A percentile compares a stretch with the other conserved stretches of the same genome.
phyloP scores from a whole-genome alignment of 2,888 invertebrate species.

The Nephrotoma appendiculata region DNA sequence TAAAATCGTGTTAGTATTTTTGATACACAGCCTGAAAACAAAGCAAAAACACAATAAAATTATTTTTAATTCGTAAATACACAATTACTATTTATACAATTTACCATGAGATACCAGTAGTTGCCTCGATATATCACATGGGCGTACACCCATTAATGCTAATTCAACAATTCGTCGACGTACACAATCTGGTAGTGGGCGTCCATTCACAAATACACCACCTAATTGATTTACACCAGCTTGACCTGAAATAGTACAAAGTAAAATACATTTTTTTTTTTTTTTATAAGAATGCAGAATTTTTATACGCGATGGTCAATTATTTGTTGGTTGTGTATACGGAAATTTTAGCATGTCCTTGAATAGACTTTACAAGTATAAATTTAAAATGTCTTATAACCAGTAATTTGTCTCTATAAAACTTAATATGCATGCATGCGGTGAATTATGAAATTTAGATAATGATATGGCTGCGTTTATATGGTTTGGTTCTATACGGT shows the following conservation, averaged over 20 bases:
- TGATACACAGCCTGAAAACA: conserved; percentile 63
- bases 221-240: conserved; percentile 95
- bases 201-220: conserved; percentile 93
- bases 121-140: conserved; percentile 93
- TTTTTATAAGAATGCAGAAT: neutral
- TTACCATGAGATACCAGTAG: conserved; percentile 74
- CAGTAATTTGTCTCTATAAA: neutral
- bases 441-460: neutral
- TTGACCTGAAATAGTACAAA: conserved; percentile 51
- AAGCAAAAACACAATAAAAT: conserved; percentile 6
- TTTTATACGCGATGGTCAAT: neutral
- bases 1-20: conserved; percentile 94
- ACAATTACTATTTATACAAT: conserved; percentile 3
- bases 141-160: conserved; percentile 84
- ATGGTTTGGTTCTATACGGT: neutral
- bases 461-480: neutral
- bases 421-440: neutral
- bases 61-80: neutral
- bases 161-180: conserved; percentile 87
- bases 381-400: neutral
- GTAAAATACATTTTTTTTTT: neutral
- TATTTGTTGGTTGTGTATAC: neutral
- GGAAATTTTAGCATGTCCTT: neutral
- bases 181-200: conserved; percentile 91
- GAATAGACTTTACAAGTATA: neutral